Percentiles rank a stretch among this genome's conserved stretches.
These are phyloP conservation scores for Chelon auratus DNA, from an alignment of 2,797 vertebrate genomes.

Conservation along the genomic window DNA sequence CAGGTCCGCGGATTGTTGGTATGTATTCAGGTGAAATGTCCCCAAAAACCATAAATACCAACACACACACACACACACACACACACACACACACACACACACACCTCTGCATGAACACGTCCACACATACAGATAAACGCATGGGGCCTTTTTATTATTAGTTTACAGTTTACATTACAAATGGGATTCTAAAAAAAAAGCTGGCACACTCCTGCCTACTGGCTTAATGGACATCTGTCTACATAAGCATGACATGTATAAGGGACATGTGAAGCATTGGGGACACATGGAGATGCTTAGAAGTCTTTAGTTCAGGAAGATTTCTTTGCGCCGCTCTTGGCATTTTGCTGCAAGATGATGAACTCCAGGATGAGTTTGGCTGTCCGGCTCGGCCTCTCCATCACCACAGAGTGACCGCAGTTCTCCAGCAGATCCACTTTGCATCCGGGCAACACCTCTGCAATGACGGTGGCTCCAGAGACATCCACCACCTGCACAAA, in stretches of 20 bases:
- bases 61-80: too few relatives aligned
- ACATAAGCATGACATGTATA: conserved; percentile 5
- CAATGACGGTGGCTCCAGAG: conserved; percentile 89
- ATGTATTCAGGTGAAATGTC: too few relatives aligned
- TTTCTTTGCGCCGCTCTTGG: conserved; percentile 85
- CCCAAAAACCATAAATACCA: too few relatives aligned
- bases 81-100: too few relatives aligned
- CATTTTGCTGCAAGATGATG: conserved; percentile 86
- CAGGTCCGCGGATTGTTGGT: too few relatives aligned
- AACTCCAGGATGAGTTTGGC: conserved; percentile 95
- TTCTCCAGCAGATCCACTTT: conserved; percentile 94
- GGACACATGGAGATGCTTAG: background rate
- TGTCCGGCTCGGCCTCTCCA: conserved; percentile 93
- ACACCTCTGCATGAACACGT: conserved; percentile 41
- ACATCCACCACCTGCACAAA: conserved; percentile 90
- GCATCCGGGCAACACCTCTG: conserved; percentile 85
- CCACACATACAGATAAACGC: background rate
- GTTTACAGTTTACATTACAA: conserved; percentile 10
- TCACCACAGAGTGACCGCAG: conserved; percentile 94
- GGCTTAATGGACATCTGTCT: background rate
- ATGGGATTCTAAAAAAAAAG: background rate
- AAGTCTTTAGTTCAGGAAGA: conserved; percentile 59
- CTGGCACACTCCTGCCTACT: background rate
- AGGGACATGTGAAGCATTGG: background rate
- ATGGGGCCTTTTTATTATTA: conserved; percentile 39